A percentile compares a stretch with the other conserved stretches of the same genome.
Conservation (phyloP, 2,888 invertebrate genomes). For the Syrphus vitripennis region DNA sequence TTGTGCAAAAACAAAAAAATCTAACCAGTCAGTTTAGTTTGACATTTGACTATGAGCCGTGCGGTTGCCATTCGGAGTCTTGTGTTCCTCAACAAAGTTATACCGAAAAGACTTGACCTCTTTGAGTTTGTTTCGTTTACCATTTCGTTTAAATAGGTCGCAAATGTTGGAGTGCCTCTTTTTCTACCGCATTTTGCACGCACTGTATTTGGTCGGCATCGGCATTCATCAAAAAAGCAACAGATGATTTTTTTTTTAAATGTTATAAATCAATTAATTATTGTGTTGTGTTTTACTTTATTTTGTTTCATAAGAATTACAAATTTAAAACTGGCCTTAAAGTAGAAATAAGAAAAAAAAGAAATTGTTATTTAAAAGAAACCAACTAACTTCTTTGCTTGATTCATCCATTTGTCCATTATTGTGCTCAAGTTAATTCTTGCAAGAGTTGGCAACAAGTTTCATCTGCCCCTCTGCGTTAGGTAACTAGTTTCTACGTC, state of each 20-base stretch:
- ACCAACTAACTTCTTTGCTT: neutral
- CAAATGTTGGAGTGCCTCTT: constrained; percentile 20
- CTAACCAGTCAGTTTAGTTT: constrained; percentile 60
- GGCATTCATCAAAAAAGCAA: constrained; percentile 34
- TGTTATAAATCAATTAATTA: constrained; percentile 48
- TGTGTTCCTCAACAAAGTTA: neutral
- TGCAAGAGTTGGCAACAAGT: constrained; percentile 55
- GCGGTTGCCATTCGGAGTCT: constrained; percentile 4
- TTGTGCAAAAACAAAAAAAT: constrained; percentile 5
- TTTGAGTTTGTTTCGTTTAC: constrained; percentile 19
- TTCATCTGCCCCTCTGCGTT: constrained; percentile 34
- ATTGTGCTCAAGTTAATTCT: neutral
- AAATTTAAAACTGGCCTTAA: neutral
- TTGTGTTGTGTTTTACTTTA: neutral
- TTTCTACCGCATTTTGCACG: constrained; percentile 33
- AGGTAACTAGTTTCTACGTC: constrained; percentile 1
- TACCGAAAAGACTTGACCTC: constrained; percentile 45
- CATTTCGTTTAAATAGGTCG: constrained; percentile 30
- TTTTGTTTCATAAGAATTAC: neutral
- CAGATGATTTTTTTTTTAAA: constrained; percentile 48
- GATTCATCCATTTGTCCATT: neutral
- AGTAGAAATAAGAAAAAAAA: neutral
- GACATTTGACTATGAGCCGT: constrained; percentile 61
- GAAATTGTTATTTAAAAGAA: neutral
- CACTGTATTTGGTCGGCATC: neutral